Conservation (phyloP, 2,888 invertebrate genomes). For the Coecobrya sp. region DNA sequence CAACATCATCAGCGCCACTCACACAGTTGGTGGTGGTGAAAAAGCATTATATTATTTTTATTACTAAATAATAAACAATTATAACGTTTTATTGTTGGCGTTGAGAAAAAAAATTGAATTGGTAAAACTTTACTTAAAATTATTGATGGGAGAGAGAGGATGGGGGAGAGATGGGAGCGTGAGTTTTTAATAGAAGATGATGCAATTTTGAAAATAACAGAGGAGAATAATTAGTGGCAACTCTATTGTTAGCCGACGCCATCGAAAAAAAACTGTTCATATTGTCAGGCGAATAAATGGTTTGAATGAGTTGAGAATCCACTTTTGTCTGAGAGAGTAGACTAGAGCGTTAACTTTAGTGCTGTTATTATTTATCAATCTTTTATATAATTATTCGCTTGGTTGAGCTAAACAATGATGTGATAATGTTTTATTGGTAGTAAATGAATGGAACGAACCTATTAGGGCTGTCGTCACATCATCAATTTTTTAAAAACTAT, state of each 20-base stretch:
- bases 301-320: not conserved
- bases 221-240: not conserved
- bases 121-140: not conserved
- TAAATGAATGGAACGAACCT: conserved; percentile 17
- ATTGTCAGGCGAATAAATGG: not conserved
- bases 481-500: not conserved
- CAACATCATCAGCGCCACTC: not conserved
- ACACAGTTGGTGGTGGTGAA: not conserved
- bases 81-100: not conserved
- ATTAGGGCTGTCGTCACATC: not conserved
- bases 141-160: not conserved
- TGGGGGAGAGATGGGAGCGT: not conserved
- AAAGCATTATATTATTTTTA: no score
- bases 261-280: not conserved
- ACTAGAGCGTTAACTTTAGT: no score
- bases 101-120: not conserved
- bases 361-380: not conserved
- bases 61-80: not conserved
- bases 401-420: not conserved
- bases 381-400: not conserved
- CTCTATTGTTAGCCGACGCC: not conserved
- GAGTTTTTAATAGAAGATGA: not conserved
- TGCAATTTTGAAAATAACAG: not conserved
- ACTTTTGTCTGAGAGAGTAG: no score
- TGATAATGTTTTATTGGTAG: not conserved